phyloP scores from a whole-genome alignment of 2,113 vertebrate species.

The Centropristis striata region DNA sequence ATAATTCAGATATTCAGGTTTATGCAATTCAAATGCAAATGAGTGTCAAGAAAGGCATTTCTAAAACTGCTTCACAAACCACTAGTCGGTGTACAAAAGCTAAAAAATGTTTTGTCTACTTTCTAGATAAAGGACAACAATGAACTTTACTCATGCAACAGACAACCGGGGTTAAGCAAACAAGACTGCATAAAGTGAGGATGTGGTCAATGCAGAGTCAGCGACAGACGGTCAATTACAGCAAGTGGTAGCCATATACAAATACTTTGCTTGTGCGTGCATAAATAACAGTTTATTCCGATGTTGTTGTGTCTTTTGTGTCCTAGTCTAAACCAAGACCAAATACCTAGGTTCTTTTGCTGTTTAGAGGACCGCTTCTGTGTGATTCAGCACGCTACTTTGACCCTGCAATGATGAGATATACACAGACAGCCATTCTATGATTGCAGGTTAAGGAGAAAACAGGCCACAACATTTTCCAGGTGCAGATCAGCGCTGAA shows the following conservation, averaged over 20 bases:
- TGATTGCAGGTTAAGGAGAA: conserved; percentile 74
- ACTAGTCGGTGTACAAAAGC: conserved; percentile 17
- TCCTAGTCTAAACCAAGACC: conserved; percentile 79
- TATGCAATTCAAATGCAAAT: background rate
- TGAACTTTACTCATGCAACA: conserved; percentile 47
- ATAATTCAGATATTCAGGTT: background rate
- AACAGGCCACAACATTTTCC: conserved; percentile 71
- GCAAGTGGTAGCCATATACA: conserved; percentile 69
- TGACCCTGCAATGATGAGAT: conserved; percentile 68
- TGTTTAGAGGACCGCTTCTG: conserved; percentile 52
- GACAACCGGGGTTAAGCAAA: conserved; percentile 51
- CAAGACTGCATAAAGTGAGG: conserved; percentile 48
- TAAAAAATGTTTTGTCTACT: conserved; percentile 67
- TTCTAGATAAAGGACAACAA: conserved; percentile 42
- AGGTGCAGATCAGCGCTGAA: conserved; percentile 56
- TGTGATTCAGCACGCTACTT: conserved; percentile 66
- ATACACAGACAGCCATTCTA: conserved; percentile 66
- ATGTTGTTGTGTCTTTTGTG: conserved; percentile 80
- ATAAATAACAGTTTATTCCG: conserved; percentile 72
- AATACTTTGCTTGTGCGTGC: conserved; percentile 68
- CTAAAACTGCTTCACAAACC: conserved; percentile 7
- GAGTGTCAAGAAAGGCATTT: background rate
- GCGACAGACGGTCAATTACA: conserved; percentile 69
- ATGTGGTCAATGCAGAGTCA: conserved; percentile 65
- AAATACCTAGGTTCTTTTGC: conserved; percentile 66